Evolutionary conservation across 2,888 invertebrate species (phyloP).

Genomic region (Halocaridina rubra): DNA sequence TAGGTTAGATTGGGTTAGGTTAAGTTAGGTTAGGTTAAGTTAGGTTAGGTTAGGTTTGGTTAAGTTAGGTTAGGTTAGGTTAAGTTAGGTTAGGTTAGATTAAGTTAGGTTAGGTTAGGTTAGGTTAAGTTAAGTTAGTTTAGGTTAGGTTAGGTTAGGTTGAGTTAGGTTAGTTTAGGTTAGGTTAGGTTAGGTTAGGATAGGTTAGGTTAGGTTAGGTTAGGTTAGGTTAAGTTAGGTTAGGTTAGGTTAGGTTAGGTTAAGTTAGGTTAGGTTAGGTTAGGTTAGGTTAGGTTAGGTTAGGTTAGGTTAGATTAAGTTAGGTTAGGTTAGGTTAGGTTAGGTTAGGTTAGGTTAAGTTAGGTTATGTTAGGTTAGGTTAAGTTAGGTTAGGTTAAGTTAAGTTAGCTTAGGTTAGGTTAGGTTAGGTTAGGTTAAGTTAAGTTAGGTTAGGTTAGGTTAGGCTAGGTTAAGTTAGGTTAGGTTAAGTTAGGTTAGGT

Average conservation of each 20-base stretch:
- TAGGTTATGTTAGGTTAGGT: too few relatives aligned
- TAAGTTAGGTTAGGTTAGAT: neutral
- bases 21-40: too few relatives aligned
- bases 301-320: neutral
- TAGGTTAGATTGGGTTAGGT: too few relatives aligned
- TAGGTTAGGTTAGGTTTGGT: too few relatives aligned
- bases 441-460: slow-evolving; percentile 21
- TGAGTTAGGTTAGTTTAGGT: too few relatives aligned
- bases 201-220: neutral
- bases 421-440: slow-evolving; percentile 13
- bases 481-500: slow-evolving; percentile 15
- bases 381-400: neutral
- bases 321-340: neutral
- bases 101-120: neutral
- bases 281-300: neutral
- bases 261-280: neutral
- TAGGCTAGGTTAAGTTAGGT: slow-evolving; percentile 14
- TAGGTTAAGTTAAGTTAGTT: too few relatives aligned
- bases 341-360: too few relatives aligned
- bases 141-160: too few relatives aligned
- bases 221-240: neutral
- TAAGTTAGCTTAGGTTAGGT: slow-evolving; percentile 16
- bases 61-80: neutral
- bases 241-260: neutral
- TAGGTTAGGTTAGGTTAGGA: too few relatives aligned